Evolutionary conservation across 2,888 invertebrate genomes (phyloP).

Genomic region (Clistopyga incitator): DNA sequence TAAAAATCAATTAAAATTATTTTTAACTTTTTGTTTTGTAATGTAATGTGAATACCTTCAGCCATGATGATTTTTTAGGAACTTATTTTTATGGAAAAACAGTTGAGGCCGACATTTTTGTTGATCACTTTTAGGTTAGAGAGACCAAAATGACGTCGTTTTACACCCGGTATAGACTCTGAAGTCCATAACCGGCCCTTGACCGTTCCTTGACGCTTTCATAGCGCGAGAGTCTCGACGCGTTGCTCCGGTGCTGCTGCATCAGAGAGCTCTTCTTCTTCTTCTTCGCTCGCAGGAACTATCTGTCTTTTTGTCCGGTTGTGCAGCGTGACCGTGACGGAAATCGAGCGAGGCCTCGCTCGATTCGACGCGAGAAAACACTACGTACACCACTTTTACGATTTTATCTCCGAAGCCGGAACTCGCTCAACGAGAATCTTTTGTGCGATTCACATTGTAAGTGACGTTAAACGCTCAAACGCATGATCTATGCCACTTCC

Average conservation of each 20-base stretch:
- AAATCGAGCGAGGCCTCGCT: slow-evolving; percentile 48
- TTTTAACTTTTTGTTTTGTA: too few relatives aligned
- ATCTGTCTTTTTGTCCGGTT: slow-evolving; percentile 40
- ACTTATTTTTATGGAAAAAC: neutral
- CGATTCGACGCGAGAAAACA: slow-evolving; percentile 36
- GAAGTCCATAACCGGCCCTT: slow-evolving; percentile 49
- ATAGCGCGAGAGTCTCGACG: slow-evolving; percentile 18
- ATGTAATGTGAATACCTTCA: too few relatives aligned
- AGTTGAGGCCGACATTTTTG: neutral
- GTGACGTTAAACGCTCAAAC: slow-evolving; percentile 19
- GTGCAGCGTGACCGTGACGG: slow-evolving; percentile 49
- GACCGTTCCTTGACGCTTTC: slow-evolving; percentile 52
- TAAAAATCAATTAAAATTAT: too few relatives aligned
- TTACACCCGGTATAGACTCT: slow-evolving; percentile 47
- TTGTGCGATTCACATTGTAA: slow-evolving; percentile 14
- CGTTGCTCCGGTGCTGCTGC: neutral
- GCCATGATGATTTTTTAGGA: too few relatives aligned
- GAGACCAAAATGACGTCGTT: neutral
- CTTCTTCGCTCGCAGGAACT: slow-evolving; percentile 17
- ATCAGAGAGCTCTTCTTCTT: neutral
- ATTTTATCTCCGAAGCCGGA: slow-evolving; percentile 25
- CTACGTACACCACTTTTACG: slow-evolving; percentile 16
- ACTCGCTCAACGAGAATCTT: slow-evolving; percentile 38
- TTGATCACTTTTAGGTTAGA: neutral
- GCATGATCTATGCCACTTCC: slow-evolving; percentile 38